Conservation (phyloP, 2,797 vertebrate genomes). For the Arrhamphus sclerolepis region DNA sequence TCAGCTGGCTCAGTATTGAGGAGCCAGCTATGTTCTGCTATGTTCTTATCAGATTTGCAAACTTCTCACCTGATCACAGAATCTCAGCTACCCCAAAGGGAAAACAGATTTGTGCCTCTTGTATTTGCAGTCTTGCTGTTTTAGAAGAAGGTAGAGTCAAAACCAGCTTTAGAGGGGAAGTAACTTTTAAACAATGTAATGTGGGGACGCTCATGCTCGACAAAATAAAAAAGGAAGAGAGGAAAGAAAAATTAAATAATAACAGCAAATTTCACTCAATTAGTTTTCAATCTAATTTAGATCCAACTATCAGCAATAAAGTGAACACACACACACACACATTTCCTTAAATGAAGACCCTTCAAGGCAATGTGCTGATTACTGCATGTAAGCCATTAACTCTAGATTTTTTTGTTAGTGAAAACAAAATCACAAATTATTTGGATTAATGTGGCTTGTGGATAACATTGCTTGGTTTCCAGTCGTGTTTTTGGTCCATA, state of each 20-base stretch:
- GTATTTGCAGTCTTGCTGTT: not conserved
- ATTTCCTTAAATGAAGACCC: not conserved
- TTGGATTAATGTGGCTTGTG: too few relatives aligned
- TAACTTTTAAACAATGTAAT: too few relatives aligned
- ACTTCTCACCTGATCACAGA: not conserved
- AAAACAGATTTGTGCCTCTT: constrained; percentile 1
- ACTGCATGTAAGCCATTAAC: not conserved
- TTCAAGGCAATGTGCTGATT: too few relatives aligned
- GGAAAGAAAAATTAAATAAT: not conserved
- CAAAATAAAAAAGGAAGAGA: too few relatives aligned
- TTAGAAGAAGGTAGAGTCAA: not conserved
- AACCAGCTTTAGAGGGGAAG: not conserved
- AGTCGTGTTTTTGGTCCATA: not conserved
- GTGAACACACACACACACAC: not conserved
- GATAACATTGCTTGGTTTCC: too few relatives aligned
- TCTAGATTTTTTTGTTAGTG: not conserved
- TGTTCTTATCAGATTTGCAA: not conserved
- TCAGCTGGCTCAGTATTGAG: constrained; percentile 1
- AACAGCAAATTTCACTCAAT: not conserved
- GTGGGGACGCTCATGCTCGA: not conserved
- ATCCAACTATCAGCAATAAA: not conserved
- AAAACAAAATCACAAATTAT: constrained; percentile 5
- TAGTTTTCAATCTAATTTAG: not conserved
- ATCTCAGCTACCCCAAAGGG: not conserved
- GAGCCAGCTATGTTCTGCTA: not conserved